A percentile compares a stretch with the other conserved stretches of the same genome.
Evolutionary conservation across 1,140 invertebrate species (phyloP).

Genomic region (Sitobion miscanthi): DNA sequence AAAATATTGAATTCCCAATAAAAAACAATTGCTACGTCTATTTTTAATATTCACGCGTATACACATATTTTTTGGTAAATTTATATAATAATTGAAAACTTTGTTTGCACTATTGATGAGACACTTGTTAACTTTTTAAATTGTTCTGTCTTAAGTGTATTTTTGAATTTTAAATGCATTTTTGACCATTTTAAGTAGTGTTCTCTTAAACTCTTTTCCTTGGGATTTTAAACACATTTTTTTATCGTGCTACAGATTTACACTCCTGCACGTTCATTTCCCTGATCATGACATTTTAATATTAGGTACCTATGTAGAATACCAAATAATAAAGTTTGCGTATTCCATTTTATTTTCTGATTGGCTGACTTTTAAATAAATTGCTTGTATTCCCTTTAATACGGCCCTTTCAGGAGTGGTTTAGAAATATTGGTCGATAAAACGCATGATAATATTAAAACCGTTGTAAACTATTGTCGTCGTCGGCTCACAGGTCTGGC

Average conservation of each 20-base stretch:
- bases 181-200: neutral
- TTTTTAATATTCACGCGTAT: too few species aligned
- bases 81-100: neutral
- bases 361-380: neutral
- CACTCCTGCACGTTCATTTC: neutral
- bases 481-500: constrained; percentile 82
- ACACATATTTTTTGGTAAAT: neutral
- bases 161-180: too few species aligned
- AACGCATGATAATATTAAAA: neutral
- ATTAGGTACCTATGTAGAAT: neutral
- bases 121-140: too few species aligned
- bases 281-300: neutral
- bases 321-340: too few species aligned
- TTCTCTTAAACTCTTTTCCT: neutral
- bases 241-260: neutral
- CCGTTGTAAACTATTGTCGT: neutral
- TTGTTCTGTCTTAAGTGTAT: too few species aligned
- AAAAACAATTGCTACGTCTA: neutral
- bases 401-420: neutral
- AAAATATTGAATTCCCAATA: neutral
- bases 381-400: neutral
- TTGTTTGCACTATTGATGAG: neutral
- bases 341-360: too few species aligned
- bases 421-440: neutral
- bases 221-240: neutral